Conservation (phyloP, 2,797 vertebrate species). For the Oryzias sinensis region DNA sequence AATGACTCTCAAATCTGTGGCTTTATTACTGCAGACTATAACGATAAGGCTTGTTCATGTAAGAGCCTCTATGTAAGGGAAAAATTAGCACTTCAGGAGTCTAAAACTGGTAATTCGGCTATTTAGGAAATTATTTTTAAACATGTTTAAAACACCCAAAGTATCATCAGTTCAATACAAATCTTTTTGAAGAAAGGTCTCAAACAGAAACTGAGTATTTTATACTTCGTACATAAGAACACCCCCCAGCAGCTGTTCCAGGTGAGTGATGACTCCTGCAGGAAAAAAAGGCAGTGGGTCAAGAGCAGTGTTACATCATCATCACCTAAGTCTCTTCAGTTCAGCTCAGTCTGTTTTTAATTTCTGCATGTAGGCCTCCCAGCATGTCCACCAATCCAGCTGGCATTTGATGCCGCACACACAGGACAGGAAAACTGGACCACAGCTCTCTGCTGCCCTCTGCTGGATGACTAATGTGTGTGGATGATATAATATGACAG, state of each 20-base stretch:
- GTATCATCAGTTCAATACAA: too few relatives aligned
- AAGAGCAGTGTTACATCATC: slow-evolving; percentile 23
- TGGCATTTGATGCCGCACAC: slow-evolving; percentile 12
- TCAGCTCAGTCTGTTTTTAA: slow-evolving; percentile 11
- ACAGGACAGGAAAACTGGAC: background rate
- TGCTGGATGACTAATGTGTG: slow-evolving; percentile 35
- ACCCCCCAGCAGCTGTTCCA: slow-evolving; percentile 53
- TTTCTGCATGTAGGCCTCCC: slow-evolving; percentile 5
- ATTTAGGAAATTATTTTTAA: too few relatives aligned
- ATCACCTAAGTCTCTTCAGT: slow-evolving; percentile 16
- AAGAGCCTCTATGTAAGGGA: background rate
- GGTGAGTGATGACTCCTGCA: slow-evolving; percentile 32
- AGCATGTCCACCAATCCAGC: slow-evolving; percentile 6
- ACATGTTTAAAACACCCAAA: too few relatives aligned
- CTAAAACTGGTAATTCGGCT: slow-evolving; percentile 2
- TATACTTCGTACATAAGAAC: slow-evolving; percentile 8
- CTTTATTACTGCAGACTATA: background rate
- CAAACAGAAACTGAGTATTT: too few relatives aligned
- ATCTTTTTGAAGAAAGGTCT: too few relatives aligned
- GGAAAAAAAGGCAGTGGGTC: slow-evolving; percentile 20
- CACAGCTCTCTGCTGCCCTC: slow-evolving; percentile 25
- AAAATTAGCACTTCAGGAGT: background rate
- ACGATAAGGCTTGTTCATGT: slow-evolving; percentile 4
- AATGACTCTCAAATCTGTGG: background rate
- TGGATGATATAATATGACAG: background rate